Conservation (phyloP, 2,888 invertebrate genomes). For the Macrophya annulata region DNA sequence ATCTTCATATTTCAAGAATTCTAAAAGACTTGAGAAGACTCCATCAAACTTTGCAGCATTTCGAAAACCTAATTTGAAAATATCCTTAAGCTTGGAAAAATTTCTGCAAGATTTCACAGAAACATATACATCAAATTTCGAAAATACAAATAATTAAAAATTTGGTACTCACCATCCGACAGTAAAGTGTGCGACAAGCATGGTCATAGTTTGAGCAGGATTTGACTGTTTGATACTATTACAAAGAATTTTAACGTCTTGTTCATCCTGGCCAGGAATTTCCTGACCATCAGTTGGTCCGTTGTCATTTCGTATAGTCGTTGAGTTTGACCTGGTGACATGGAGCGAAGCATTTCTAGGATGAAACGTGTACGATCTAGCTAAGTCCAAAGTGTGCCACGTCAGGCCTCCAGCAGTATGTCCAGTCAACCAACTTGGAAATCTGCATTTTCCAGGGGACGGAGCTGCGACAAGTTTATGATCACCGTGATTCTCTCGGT, state of each 20-base stretch:
- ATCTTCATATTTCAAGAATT: background rate
- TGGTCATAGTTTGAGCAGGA: slow-evolving; percentile 80
- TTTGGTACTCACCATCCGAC: slow-evolving; percentile 85
- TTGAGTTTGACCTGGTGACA: slow-evolving; percentile 82
- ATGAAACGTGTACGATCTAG: slow-evolving; percentile 92
- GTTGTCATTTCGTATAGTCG: slow-evolving; percentile 71
- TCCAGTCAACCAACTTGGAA: slow-evolving; percentile 93
- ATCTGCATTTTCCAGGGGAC: slow-evolving; percentile 90
- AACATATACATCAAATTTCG: background rate
- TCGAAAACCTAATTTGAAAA: background rate
- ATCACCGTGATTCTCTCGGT: too few relatives aligned
- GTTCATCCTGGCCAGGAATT: slow-evolving; percentile 74
- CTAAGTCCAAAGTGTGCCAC: slow-evolving; percentile 95
- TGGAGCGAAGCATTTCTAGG: slow-evolving; percentile 89
- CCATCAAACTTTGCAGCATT: background rate
- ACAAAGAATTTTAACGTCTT: slow-evolving; percentile 76
- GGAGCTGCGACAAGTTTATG: slow-evolving; percentile 82
- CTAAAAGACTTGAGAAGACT: background rate
- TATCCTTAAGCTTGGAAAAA: background rate
- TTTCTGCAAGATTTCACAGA: background rate
- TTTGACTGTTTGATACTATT: slow-evolving; percentile 76
- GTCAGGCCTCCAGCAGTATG: slow-evolving; percentile 80
- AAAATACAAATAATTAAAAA: background rate
- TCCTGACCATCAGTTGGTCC: slow-evolving; percentile 72
- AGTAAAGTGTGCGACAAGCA: slow-evolving; percentile 87